Conservation (phyloP, 2,113 vertebrate species). For the Excalfactoria chinensis region DNA sequence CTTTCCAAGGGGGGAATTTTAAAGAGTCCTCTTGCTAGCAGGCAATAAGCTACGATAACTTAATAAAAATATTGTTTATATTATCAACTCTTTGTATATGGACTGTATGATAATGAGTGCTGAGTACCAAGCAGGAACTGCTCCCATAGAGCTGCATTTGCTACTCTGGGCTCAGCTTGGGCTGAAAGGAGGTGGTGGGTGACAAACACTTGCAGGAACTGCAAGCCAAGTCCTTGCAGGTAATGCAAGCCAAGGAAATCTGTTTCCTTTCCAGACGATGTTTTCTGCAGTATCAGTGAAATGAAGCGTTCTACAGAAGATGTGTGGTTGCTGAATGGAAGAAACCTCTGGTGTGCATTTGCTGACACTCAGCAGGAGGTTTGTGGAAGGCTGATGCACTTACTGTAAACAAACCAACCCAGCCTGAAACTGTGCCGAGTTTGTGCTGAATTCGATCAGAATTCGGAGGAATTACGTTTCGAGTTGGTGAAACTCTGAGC, state of each 20-base stretch:
- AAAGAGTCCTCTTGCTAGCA: neutral
- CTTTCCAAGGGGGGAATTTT: neutral
- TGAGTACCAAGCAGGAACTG: neutral
- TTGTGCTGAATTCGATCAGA: neutral
- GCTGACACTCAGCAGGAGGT: conserved; percentile 13
- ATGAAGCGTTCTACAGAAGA: neutral
- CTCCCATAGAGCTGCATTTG: neutral
- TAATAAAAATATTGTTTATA: neutral
- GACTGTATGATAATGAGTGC: neutral
- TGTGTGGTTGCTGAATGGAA: conserved; percentile 15
- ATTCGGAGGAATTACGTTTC: conserved; percentile 20
- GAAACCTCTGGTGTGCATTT: neutral
- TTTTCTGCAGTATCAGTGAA: conserved; percentile 28
- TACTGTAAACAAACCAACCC: conserved; percentile 64
- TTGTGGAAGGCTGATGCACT: conserved; percentile 24
- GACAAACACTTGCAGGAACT: neutral
- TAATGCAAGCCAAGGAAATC: neutral
- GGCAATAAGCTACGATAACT: neutral
- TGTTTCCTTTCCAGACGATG: neutral
- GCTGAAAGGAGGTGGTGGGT: neutral
- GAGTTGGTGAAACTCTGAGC: neutral
- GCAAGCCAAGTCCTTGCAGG: neutral
- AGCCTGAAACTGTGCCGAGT: conserved; percentile 16
- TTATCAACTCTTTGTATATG: neutral
- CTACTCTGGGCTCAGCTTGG: neutral